Conservation (phyloP, 2,888 invertebrate genomes). For the Chelonus formosanus region DNA sequence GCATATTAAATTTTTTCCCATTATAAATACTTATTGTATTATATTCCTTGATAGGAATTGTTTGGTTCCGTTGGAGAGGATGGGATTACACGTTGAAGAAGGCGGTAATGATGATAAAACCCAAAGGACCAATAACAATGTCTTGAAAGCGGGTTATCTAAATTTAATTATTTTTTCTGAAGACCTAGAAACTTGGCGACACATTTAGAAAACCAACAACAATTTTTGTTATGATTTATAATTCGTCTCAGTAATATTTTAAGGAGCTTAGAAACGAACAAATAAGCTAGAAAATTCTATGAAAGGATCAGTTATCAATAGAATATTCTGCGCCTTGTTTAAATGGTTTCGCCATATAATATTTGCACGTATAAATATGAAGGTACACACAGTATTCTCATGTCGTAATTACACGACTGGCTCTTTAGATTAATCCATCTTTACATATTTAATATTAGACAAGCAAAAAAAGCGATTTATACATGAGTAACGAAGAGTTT, state of each 20-base stretch:
- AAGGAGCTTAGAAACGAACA: too few relatives aligned
- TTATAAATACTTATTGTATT: too few relatives aligned
- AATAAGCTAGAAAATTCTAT: too few relatives aligned
- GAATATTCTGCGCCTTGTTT: too few relatives aligned
- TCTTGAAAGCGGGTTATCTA: constrained; percentile 35
- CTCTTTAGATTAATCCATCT: constrained; percentile 8
- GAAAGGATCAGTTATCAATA: too few relatives aligned
- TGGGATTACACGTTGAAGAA: constrained; percentile 93
- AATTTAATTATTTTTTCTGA: background rate
- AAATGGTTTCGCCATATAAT: too few relatives aligned
- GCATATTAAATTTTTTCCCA: too few relatives aligned
- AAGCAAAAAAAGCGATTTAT: background rate
- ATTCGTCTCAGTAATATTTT: too few relatives aligned
- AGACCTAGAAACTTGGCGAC: constrained; percentile 1
- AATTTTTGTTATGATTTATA: too few relatives aligned
- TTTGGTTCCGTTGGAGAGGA: constrained; percentile 95
- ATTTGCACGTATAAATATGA: constrained; percentile 12
- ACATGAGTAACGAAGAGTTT: background rate
- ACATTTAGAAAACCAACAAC: background rate
- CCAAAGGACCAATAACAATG: constrained; percentile 71
- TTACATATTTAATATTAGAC: constrained; percentile 5
- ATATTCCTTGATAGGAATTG: constrained; percentile 72
- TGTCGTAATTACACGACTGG: constrained; percentile 25
- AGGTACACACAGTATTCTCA: constrained; percentile 29
- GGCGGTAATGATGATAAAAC: constrained; percentile 92